Base-by-base conservation (phyloP, 2,113 vertebrate species). In the Protomyctophum bolini region DNA sequence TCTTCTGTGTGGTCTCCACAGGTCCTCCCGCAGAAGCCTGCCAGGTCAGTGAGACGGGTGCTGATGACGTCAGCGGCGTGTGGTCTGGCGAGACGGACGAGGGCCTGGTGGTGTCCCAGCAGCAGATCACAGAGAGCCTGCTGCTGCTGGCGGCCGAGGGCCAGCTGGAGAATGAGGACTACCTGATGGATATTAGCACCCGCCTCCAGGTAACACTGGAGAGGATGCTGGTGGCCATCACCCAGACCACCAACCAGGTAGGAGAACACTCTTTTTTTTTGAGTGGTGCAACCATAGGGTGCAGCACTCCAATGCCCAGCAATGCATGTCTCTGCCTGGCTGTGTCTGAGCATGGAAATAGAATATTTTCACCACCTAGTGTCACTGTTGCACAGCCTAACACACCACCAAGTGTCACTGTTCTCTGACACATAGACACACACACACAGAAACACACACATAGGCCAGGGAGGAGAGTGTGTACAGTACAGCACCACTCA, bases 191-290 rank as follows among this genome's bases (percentile, higher is more conserved):
- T 68, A 91, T 97, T 81, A 95, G 95, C 81, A 83, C 90, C 80
- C 94, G 96, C 57, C 94, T 99, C 14, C 97, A 99, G 46, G 92
- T 88, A 0, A 95, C 95, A 49, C 93, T 98, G 83, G 94, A 97
- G 89, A 97, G 96, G 81, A 95, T 98, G 74, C 78, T 98, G 51
- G 94, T 96, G 90, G 90, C 94, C 75, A 97, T 99, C 83, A 94
- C 73, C 47, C 94, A 96, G 84, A 95, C 95, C 7, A 95, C 90
- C 45, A 88, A 91, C 88, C 94, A 98, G 97, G 98, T 99, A 94
- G 46, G 8, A 0, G 64, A 3, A 41, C 33, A 2, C 33, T 41
- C 5, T 41, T 41, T 41, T 41, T 41, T 41, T 41, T 3, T 41
- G 3, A 41, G 33, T 6, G 33, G 33, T 41, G 5, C 33, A 41